Percentiles rank a stretch among this genome's conserved stretches.
Evolutionary conservation across 2,888 invertebrate species (phyloP).

Genomic region (Leptarthrus brevirostris): DNA sequence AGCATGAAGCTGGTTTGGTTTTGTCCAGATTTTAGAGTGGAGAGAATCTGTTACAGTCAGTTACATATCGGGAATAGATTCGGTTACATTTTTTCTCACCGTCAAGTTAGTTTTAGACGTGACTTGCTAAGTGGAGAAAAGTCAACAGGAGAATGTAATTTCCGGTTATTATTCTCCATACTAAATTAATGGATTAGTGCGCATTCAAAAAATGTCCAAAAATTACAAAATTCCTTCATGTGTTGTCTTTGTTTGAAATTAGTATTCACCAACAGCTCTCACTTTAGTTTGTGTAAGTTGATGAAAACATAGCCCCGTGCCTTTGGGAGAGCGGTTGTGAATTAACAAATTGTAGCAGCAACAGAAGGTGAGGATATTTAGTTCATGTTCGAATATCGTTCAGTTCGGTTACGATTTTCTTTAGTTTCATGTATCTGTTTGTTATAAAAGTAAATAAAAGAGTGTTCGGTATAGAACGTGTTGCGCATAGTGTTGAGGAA

Average conservation of each 20-base stretch:
- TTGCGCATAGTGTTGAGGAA: background rate
- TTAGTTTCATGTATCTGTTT: background rate
- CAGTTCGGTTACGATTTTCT: slow-evolving; percentile 48
- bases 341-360: slow-evolving; percentile 11
- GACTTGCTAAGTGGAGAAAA: background rate
- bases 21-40: background rate
- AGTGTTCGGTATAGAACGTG: background rate
- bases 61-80: background rate
- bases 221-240: background rate
- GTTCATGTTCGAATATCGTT: slow-evolving; percentile 53
- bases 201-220: slow-evolving; percentile 29
- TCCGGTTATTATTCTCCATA: background rate
- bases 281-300: background rate
- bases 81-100: background rate
- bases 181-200: slow-evolving; percentile 9
- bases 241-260: background rate
- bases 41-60: background rate
- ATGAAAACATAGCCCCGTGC: background rate
- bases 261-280: background rate
- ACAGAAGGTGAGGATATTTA: slow-evolving; percentile 37
- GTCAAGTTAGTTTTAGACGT: too few relatives aligned
- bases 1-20: slow-evolving; percentile 34
- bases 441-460: slow-evolving; percentile 17
- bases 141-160: background rate
- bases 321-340: background rate